These are phyloP conservation scores for Chrysina gloriosa DNA, from an alignment of 2,888 invertebrate genomes.

Conservation along the genomic window DNA sequence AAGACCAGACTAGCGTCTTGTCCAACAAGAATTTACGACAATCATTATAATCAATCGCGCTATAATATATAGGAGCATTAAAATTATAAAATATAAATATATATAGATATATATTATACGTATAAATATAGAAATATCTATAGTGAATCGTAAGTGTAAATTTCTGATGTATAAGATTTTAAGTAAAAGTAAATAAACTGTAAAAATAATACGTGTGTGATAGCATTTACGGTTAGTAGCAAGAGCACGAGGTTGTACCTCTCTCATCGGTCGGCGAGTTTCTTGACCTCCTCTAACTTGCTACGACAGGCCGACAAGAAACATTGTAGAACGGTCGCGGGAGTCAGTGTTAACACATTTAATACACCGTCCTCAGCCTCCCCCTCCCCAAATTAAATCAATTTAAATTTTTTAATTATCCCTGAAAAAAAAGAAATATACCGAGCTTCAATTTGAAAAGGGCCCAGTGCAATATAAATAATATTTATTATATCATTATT, in stretches of 20 bases:
- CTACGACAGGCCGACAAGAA: conserved; percentile 35
- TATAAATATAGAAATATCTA: conserved; percentile 30
- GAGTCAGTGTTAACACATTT: neutral
- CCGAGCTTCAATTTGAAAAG: conserved; percentile 52
- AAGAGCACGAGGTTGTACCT: conserved; percentile 10
- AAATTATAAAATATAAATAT: conserved; percentile 9
- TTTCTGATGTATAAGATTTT: conserved; percentile 23
- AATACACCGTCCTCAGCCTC: conserved; percentile 37
- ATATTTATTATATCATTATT: conserved; percentile 17
- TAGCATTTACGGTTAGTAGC: conserved; percentile 32
- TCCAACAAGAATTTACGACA: conserved; percentile 65
- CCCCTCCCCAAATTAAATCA: conserved; percentile 55
- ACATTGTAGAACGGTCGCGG: conserved; percentile 13
- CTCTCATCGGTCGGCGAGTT: conserved; percentile 44
- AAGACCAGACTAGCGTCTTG: conserved; percentile 59
- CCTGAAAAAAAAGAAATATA: conserved; percentile 37
- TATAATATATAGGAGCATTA: conserved; percentile 37
- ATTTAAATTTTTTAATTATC: too few species aligned
- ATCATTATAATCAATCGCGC: conserved; percentile 56
- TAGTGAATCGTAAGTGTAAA: neutral
- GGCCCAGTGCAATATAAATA: conserved; percentile 57
- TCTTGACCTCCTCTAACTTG: conserved; percentile 54
- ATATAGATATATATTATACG: conserved; percentile 1
- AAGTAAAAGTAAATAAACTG: conserved; percentile 8
- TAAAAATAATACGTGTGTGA: conserved; percentile 26